Evolutionary conservation across 2,113 vertebrate species (phyloP), one percentile per base, ranked within the genome.

Genomic region (Corvus hawaiiensis): DNA sequence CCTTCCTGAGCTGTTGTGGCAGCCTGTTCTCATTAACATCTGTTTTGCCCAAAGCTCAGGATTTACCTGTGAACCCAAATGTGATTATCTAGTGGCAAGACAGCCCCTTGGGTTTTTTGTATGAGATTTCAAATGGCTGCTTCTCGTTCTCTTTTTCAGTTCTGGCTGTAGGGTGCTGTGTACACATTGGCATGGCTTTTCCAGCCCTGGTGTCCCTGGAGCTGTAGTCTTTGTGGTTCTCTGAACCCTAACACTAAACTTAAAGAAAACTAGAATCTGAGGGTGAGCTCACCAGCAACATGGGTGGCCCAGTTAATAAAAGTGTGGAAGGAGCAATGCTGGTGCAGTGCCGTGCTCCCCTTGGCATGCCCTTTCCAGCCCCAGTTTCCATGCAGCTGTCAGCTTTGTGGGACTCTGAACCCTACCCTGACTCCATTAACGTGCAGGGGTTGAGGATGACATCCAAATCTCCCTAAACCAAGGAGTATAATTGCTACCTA

Each of bases 11-110:
- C 59, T 81, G 17, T 48, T 63, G 19, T 63, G 52, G 33, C 71
- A 80, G 68, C 52, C 72, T 75, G 61, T 89, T 94, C 64, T 78
- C 76, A 54, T 86, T 75, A 68, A 68, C 0, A 18, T 41, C 39
- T 90, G 35, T 92, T 90, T 89, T 79, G 64, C 90, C 72, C 80
- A 90, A 89, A 95, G 73, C 83, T 87, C 63, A 64, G 84, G 81
- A 93, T 84, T 92, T 87, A 72, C 61, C 49, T 84, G 68, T 73
- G 83, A 89, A 54, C 58, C 69, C 63, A 74, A 93, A 73, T 3
- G 5, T 39, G 49, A 75, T 87, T 90, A 92, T 75, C 62, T 93
- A 66, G 64, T 84, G 56, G 68, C 85, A 84, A 76, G 71, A 58
- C 41, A 92, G 24, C 10, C 14, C 16, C 18, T 28, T 27, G 19